Base-by-base conservation (phyloP, 1,140 invertebrate species). In the Centruroides vittatus region DNA sequence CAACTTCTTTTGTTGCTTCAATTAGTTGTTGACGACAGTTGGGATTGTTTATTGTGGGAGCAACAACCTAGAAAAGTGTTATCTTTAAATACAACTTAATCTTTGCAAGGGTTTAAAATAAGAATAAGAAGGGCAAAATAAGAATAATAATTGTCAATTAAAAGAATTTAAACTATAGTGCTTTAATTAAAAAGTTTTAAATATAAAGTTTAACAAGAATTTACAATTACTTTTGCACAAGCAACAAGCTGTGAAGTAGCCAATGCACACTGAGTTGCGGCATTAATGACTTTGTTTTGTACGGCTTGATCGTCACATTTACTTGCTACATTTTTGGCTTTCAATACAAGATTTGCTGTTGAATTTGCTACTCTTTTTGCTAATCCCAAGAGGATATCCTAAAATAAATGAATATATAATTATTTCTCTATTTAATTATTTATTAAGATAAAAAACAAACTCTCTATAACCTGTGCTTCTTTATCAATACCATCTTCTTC, bases 211-310 rank as follows among this genome's bases (percentile, higher is more conserved):
- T 35, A 52, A 8, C 13, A 35, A 23, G 23, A 23, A 23, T 23
- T 23, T 23, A 23, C 23, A 23, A 23, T 70, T 73, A 86, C 86
- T 78, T 98, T 98, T 10, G 96, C 90, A 72, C 93, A 98, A 0
- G 96, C 93, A 0, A 99, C 94, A 1, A 99, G 78, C 72, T 99
- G 96, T 46, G 93, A 97, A 0, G 96, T 99, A 2, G 93, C 91
- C 36, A 99, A 76, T 1, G 96, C 96, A 75, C 93, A 96, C 73
- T 98, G 86, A 0, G 93, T 97, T 0, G 96, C 96, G 0, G 91
- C 88, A 9, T 85, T 86, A 66, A 98, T 98, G 3, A 98, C 91
- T 66, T 82, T 80, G 74, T 97, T 95, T 68, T 80, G 77, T 46
- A 76, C 69, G 5, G 71, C 74, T 61, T 79, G 75, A 62, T 84